Evolutionary conservation across 2,888 invertebrate genomes (phyloP).

Genomic region (Hirudinaria manillensis): DNA sequence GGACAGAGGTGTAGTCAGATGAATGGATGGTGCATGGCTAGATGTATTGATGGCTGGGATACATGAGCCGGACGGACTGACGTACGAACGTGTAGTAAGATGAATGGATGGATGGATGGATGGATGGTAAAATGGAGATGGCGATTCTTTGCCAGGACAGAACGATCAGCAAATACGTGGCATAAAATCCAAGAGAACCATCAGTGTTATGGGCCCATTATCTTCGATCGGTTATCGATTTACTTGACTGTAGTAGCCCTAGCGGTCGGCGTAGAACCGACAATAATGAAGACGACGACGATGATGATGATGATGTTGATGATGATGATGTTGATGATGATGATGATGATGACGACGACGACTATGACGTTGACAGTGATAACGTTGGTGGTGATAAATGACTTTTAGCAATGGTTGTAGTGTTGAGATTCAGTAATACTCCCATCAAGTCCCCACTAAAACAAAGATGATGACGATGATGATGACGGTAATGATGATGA

Average conservation of each 20-base stretch:
- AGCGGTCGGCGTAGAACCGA: not conserved
- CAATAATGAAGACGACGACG: not conserved
- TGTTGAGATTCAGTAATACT: no score
- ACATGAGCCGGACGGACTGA: not conserved
- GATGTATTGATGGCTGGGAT: not conserved
- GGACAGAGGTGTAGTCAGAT: not conserved
- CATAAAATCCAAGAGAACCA: not conserved
- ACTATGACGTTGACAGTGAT: not conserved
- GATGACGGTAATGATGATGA: not conserved
- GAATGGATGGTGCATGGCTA: not conserved
- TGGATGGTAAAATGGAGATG: not conserved
- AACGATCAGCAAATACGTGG: not conserved
- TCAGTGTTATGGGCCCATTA: not conserved
- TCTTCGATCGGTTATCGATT: conserved; percentile 14
- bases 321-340: not conserved
- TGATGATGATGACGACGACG: not conserved
- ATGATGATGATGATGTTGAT: conserved; percentile 4
- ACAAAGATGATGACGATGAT: not conserved
- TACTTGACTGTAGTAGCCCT: not conserved
- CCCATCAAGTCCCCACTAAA: not conserved
- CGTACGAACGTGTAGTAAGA: not conserved
- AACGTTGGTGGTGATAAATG: not conserved
- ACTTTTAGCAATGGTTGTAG: no score
- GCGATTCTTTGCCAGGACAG: not conserved
- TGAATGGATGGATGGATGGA: not conserved